These are phyloP conservation scores for Rhinella marina DNA, from an alignment of 2,797 vertebrate species.

Conservation along the genomic window DNA sequence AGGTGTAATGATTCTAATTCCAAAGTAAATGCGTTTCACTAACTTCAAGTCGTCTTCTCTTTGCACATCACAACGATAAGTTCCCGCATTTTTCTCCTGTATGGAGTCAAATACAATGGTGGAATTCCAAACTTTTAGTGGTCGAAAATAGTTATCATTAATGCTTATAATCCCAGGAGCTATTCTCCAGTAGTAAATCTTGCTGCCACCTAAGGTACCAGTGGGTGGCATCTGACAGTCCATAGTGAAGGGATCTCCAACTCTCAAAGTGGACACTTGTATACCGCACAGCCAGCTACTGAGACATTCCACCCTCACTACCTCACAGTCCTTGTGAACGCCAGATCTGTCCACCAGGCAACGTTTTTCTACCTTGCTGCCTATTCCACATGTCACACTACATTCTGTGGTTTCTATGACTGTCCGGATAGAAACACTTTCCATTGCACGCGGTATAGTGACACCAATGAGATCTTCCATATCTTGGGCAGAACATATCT, in stretches of 20 bases:
- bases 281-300: constrained; percentile 82
- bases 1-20: constrained; percentile 77
- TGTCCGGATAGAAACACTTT: constrained; percentile 64
- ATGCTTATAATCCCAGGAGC: constrained; percentile 83
- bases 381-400: constrained; percentile 85
- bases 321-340: constrained; percentile 68
- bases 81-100: constrained; percentile 82
- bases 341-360: constrained; percentile 72
- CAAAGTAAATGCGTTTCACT: constrained; percentile 84
- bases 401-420: constrained; percentile 74
- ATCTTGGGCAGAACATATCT: not conserved
- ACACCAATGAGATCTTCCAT: not conserved
- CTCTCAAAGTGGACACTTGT: constrained; percentile 69
- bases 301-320: constrained; percentile 72
- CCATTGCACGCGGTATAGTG: constrained; percentile 65
- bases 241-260: constrained; percentile 74
- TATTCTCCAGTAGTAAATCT: constrained; percentile 76
- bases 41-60: constrained; percentile 65
- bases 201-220: constrained; percentile 66
- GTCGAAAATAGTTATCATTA: constrained; percentile 76
- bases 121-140: constrained; percentile 60
- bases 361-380: constrained; percentile 76
- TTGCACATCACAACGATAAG: constrained; percentile 85
- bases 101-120: constrained; percentile 65
- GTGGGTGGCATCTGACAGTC: constrained; percentile 76